Base-by-base conservation (phyloP, 2,797 vertebrate genomes). In the Spinus pinus region DNA sequence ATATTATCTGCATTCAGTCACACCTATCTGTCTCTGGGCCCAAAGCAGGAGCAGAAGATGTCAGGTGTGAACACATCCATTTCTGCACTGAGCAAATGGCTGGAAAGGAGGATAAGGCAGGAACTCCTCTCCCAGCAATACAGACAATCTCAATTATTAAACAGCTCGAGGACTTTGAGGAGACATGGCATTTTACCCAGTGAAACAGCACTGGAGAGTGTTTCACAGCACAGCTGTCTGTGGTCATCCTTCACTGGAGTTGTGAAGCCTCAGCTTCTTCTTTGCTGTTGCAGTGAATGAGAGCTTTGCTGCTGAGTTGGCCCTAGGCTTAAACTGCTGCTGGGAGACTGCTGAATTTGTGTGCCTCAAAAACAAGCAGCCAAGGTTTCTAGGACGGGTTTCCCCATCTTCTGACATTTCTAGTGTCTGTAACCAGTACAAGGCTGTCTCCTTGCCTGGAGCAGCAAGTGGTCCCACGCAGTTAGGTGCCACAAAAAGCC, bases 51-150 rank as follows among this genome's bases (percentile, higher is more conserved):
- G 69, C 44, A 90, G 46, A 72, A 35, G 27, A 51, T 6, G 11
- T 27, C 44, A 92, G 19, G 18, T 0, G 0, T 16, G n/a, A 35
- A 27, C 37, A 64, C 0, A 2, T 14, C 14, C n/a, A 46, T 33
- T 69, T 53, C 54, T 2, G 3, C 61, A 42, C 42, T 61, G 16
- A 83, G 50, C 13, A 49, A 81, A 56, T 2, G 13, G 41, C 9
- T 91, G 53, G 56, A 67, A 86, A 67, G 0, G 1, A 65, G 51
- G 47, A 31, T 22, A 75, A 69, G 24, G n/a, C 27, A 86, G 54
- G 37, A 92, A 46, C 16, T 81, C 25, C 47, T 60, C 20, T 71
- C 49, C 33, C 35, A 75, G 33, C 25, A 53, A 18, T 25, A 35
- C 0, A 8, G 19, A 72, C 44, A 69, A 70, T 53, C 50, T 61